Percentiles rank a stretch among this genome's conserved stretches.
phyloP scores from a whole-genome alignment of 2,888 invertebrate genomes.

The Crematogaster levior region DNA sequence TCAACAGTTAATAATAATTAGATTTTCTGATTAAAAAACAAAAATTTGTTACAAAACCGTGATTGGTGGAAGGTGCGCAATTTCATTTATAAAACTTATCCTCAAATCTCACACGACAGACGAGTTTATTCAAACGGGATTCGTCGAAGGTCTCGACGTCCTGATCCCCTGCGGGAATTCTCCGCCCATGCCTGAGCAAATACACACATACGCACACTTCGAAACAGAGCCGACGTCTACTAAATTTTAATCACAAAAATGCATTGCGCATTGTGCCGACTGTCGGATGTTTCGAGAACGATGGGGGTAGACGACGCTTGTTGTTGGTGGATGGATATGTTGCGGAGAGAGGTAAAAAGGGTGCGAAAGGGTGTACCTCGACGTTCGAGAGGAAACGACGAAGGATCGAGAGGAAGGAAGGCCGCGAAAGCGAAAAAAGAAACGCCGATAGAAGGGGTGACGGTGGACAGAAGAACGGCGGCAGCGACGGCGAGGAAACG shows the following conservation, averaged over 20 bases:
- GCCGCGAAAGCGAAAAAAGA: conserved; percentile 47
- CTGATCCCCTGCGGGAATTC: conserved; percentile 29
- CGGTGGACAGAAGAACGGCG: conserved; percentile 13
- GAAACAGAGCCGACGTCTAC: conserved; percentile 54
- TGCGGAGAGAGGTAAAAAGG: conserved; percentile 36
- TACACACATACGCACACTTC: conserved; percentile 20
- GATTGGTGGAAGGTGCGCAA: neutral
- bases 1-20: neutral
- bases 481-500: conserved; percentile 11
- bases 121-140: conserved; percentile 26
- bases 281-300: conserved; percentile 53
- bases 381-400: conserved; percentile 61
- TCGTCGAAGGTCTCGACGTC: conserved; percentile 25
- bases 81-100: conserved; percentile 42
- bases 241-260: conserved; percentile 83
- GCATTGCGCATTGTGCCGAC: conserved; percentile 77
- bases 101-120: conserved; percentile 23
- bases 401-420: conserved; percentile 51
- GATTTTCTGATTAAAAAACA: neutral
- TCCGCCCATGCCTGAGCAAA: neutral
- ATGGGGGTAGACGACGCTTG: conserved; percentile 31
- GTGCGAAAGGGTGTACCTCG: conserved; percentile 62
- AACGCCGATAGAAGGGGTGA: conserved; percentile 39
- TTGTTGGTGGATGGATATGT: conserved; percentile 52
- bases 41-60: neutral